Evolutionary conservation across 2,797 vertebrate species (phyloP).

Genomic region (Sparidentex hasta): DNA sequence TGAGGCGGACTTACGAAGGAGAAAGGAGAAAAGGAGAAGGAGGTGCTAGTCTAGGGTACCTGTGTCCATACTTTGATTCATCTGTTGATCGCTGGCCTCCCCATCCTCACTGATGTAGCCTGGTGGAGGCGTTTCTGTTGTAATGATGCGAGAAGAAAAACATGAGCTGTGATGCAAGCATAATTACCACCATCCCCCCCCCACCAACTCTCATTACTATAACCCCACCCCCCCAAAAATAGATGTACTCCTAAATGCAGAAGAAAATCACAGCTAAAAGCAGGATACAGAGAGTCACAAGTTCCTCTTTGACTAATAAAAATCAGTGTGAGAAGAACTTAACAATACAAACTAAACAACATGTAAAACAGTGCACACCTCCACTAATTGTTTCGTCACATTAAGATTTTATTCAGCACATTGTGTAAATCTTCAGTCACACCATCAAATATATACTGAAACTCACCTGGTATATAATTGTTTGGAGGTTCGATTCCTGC

Average conservation of each 20-base stretch:
- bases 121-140: constrained; percentile 95
- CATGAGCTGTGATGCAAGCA: neutral
- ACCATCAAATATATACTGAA: neutral
- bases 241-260: neutral
- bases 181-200: neutral
- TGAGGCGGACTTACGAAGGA: neutral
- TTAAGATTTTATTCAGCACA: neutral
- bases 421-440: neutral
- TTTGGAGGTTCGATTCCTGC: constrained; percentile 98
- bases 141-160: neutral
- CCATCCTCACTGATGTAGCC: constrained; percentile 99
- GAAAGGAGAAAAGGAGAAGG: neutral
- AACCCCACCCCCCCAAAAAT: neutral
- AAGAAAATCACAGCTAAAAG: neutral
- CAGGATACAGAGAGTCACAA: neutral
- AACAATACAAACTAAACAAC: neutral
- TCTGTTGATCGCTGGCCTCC: constrained; percentile 97
- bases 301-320: neutral
- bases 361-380: neutral
- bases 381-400: neutral
- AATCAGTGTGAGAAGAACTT: neutral
- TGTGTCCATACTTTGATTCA: constrained; percentile 99
- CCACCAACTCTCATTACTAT: no score
- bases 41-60: constrained; percentile 83
- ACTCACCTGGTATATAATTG: constrained; percentile 98